phyloP scores from a whole-genome alignment of 2,797 vertebrate species.

The Perodicticus potto region DNA sequence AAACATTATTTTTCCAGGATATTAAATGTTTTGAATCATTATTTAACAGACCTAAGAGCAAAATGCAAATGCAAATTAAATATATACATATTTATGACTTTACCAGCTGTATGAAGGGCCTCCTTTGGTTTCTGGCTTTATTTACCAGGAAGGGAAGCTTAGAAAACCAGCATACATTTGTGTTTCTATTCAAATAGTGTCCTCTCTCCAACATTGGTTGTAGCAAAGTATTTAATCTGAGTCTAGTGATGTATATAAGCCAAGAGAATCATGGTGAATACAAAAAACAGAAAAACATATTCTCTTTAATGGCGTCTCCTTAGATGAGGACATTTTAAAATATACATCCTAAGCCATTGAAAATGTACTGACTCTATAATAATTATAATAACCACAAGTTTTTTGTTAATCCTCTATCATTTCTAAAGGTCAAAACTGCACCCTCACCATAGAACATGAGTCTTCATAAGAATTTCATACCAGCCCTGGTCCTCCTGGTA shows the following conservation, averaged over 20 bases:
- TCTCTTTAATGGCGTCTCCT: neutral
- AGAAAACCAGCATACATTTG: constrained; percentile 53
- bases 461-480: neutral
- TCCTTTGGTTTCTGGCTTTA: constrained; percentile 69
- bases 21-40: constrained; percentile 66
- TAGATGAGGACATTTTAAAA: constrained; percentile 18
- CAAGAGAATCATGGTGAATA: neutral
- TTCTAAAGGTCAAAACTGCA: constrained; percentile 49
- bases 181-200: constrained; percentile 65
- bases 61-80: constrained; percentile 74
- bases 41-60: constrained; percentile 66
- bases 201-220: constrained; percentile 21
- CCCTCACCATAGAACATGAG: neutral
- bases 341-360: neutral
- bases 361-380: neutral
- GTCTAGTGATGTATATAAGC: neutral
- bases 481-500: neutral
- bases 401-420: neutral
- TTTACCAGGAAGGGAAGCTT: constrained; percentile 68
- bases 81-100: constrained; percentile 66
- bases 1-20: constrained; percentile 54
- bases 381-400: neutral
- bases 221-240: constrained; percentile 59
- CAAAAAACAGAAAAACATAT: constrained; percentile 3
- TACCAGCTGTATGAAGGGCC: constrained; percentile 31